Percentiles rank a stretch among this genome's conserved stretches.
These are phyloP conservation scores for Brachionichthys hirsutus DNA, from an alignment of 2,113 vertebrate species.

Conservation along the genomic window DNA sequence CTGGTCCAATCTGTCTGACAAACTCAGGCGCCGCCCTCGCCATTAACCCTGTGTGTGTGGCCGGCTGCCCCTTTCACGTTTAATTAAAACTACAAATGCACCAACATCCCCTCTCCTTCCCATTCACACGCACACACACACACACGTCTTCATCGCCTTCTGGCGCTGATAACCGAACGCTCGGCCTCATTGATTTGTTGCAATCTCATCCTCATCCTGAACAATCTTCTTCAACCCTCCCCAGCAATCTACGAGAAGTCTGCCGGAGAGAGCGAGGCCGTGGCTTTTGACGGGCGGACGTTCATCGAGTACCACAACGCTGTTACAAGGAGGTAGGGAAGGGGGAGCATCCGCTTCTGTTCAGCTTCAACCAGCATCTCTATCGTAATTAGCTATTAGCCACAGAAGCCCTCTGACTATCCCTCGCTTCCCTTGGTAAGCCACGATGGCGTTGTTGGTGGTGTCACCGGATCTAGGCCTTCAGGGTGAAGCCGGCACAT, in stretches of 20 bases:
- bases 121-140: slow-evolving; percentile 54
- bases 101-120: slow-evolving; percentile 8
- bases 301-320: slow-evolving; percentile 93
- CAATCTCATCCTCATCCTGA: slow-evolving; percentile 66
- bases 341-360: slow-evolving; percentile 35
- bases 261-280: slow-evolving; percentile 85
- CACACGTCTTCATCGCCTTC: slow-evolving; percentile 33
- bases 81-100: slow-evolving; percentile 70
- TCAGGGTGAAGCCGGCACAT: slow-evolving; percentile 43
- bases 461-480: slow-evolving; percentile 48
- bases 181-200: slow-evolving; percentile 63
- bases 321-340: slow-evolving; percentile 89
- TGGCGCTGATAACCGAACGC: slow-evolving; percentile 43
- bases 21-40: slow-evolving; percentile 39
- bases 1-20: slow-evolving; percentile 31
- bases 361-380: slow-evolving; percentile 22
- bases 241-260: slow-evolving; percentile 92
- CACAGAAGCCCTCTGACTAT: slow-evolving; percentile 39
- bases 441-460: slow-evolving; percentile 64
- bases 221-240: slow-evolving; percentile 1
- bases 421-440: slow-evolving; percentile 43
- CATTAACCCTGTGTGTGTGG: slow-evolving; percentile 71
- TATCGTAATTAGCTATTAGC: slow-evolving; percentile 39
- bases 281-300: slow-evolving; percentile 91
- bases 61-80: slow-evolving; percentile 60